Evolutionary conservation across 2,888 invertebrate genomes (phyloP).

Genomic region (Melanostoma mellinum): DNA sequence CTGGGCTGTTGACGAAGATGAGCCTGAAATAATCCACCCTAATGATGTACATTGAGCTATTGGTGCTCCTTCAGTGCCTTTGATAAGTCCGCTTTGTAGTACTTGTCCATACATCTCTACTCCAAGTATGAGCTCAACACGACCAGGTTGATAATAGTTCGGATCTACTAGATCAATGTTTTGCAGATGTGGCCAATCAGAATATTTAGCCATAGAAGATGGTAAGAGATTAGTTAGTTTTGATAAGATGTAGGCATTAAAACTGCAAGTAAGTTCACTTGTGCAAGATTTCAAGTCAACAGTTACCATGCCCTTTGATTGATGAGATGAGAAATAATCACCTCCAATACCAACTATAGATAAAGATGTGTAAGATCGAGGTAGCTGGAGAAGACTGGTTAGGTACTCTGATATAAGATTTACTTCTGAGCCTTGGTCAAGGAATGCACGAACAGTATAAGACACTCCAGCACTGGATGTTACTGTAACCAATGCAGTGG

Average conservation of each 20-base stretch:
- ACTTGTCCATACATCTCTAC: constrained; percentile 27
- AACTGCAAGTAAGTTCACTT: constrained; percentile 22
- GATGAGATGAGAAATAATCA: constrained; percentile 21
- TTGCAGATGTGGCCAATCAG: background rate
- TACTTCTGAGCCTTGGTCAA: constrained; percentile 14
- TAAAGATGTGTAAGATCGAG: constrained; percentile 14
- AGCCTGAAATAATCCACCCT: constrained; percentile 28
- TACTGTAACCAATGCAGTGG: constrained; percentile 26
- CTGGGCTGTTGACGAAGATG: background rate
- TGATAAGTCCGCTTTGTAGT: constrained; percentile 13
- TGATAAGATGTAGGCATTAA: constrained; percentile 18
- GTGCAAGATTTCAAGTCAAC: constrained; percentile 16
- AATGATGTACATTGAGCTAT: constrained; percentile 25
- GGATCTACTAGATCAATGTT: constrained; percentile 17
- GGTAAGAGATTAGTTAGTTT: constrained; percentile 36
- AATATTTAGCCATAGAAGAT: background rate
- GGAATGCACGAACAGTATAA: background rate
- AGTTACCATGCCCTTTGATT: constrained; percentile 2
- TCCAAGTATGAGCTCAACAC: constrained; percentile 12
- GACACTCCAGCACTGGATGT: background rate
- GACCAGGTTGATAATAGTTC: constrained; percentile 27
- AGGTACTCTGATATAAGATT: constrained; percentile 2
- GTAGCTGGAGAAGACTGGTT: background rate
- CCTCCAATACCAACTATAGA: constrained; percentile 27
- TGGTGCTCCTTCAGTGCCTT: constrained; percentile 22